These are phyloP conservation scores for Rhopalosiphum maidis DNA, from an alignment of 1,140 invertebrate species.

Conservation along the genomic window DNA sequence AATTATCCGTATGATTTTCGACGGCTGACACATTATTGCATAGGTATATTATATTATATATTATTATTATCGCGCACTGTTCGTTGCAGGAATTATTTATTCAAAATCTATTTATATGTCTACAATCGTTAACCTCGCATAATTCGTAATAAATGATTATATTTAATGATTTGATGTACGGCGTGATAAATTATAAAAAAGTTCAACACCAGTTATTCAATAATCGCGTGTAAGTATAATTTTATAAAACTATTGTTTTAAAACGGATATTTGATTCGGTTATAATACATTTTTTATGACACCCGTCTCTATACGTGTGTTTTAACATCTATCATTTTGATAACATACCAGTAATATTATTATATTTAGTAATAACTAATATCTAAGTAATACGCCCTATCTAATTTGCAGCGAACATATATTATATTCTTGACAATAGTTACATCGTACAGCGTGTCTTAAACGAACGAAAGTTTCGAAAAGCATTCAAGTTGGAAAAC, in stretches of 20 bases:
- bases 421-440: not conserved
- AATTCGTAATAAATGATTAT: not conserved
- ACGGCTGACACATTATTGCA: not conserved
- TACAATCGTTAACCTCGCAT: not conserved
- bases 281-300: not conserved
- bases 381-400: not conserved
- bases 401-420: not conserved
- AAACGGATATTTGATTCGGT: not conserved
- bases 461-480: not conserved
- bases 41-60: not conserved
- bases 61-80: not conserved
- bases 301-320: not conserved
- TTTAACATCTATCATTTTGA: not conserved
- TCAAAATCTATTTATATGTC: not conserved
- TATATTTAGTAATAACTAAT: not conserved
- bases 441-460: not conserved
- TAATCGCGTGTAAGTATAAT: not conserved
- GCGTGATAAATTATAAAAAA: not conserved
- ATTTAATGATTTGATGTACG: not conserved
- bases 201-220: not conserved
- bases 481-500: not conserved
- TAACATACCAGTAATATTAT: not conserved
- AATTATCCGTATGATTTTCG: slow-evolving; percentile 4
- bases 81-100: not conserved
- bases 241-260: not conserved